Evolutionary conservation across 1,140 invertebrate genomes (phyloP), one percentile per base, ranked within the genome.

Genomic region (Subanguina moxae): DNA sequence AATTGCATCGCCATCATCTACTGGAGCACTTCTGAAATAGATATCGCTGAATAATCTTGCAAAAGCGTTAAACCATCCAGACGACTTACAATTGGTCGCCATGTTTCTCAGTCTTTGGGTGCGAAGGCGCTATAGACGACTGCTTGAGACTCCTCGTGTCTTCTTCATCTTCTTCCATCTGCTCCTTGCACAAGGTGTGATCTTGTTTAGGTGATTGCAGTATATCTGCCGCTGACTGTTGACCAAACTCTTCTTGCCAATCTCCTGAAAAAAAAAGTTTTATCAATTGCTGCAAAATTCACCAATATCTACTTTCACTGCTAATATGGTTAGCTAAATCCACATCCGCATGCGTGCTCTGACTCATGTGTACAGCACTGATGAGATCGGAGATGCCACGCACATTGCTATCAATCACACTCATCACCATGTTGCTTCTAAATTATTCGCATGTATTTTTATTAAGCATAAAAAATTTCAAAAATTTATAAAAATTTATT

Each of bases 311-410:
- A 78, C 77, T 66, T 76, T 80, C 78, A 56, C 72, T 76, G 56
- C 72, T 77, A 38, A 81, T 81, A 52, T 81, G 79, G 64, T 83
- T 83, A 15, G 79, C 79, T 23, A 81, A 64, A 66, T 81, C 83
- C 13, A 81, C 71, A 62, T 82, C 76, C 23, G 71, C 77, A 42
- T 83, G 82, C 1, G 79, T 81, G 32, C 72, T 76, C 57, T 81
- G 79, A 27, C 81, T 76, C 79, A 81, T 83, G 59, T 81, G 78
- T 45, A 70, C 72, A 32, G 79, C 78, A 43, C 68, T 70, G 57
- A 81, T 81, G 21, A 81, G 62, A 59, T 81, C 79, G 21, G 78
- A 76, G 46, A 81, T 83, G 30, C 79, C 79, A 28, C 79, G 73
- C 25, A 80, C 78, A 25, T 80, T 74, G 5, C 70, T 69, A n/a